Evolutionary conservation across 2,113 vertebrate genomes (phyloP), one percentile per base, ranked within the genome.

Genomic region (Anarhynchus alexandrinus): DNA sequence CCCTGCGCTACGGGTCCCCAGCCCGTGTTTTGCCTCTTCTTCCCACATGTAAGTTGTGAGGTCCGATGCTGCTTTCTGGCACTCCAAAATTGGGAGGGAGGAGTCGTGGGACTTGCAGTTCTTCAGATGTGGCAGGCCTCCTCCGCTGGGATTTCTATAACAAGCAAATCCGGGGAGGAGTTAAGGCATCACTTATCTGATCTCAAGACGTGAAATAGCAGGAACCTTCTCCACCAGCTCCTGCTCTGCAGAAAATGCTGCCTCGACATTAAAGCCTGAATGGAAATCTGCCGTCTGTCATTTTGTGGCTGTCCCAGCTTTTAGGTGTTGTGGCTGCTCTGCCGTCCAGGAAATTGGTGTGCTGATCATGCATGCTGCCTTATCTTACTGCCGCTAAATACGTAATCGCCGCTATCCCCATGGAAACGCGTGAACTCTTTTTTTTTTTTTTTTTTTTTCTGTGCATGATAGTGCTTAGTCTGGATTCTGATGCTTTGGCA

Each of bases 121-220:
- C 82, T 74, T 59, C 16, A 5, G 38, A 52, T 90, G 69, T 88
- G 90, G 88, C 90, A 66, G 58, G 57, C 52, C 65, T 82, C 77
- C 84, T 93, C 94, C 6, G 0, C 89, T 10, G 91, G 66, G 86
- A 57, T 76, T 94, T 81, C 94, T 92, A 12, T 84, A 93, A 79
- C 14, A 30, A 74, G 94, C 86, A 76, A n/a, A 91, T 93, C 86
- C 52, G 69, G 96, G 96, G 94, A 96, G 94, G 92, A 93, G 95
- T 95, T 87, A 86, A 20, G 58, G 93, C 83, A 12, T 25, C 22
- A 4, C 86, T 73, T 49, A 64, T 32, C 73, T 91, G 51, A 65
- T 92, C 76, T 61, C 61, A 7, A 78, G 95, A 64, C n/a, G 2
- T 3, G 86, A 54, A 64, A 58, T 10, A 66, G 83, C 69, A 93